phyloP scores from a whole-genome alignment of 2,797 vertebrate genomes.

The Chaenodraco wilsoni region DNA sequence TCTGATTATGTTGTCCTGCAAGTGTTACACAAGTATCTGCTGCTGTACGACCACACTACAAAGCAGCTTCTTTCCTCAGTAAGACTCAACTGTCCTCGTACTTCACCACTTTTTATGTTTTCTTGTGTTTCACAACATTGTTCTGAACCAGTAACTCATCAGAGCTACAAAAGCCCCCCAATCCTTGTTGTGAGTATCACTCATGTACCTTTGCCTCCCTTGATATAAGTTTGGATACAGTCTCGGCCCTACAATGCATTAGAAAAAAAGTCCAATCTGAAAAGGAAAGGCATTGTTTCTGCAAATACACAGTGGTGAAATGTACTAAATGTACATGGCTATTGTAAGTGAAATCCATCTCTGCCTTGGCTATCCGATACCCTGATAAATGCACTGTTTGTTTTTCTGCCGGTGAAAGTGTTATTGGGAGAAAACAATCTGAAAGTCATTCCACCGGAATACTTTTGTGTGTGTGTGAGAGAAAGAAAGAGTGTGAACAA shows the following conservation, averaged over 20 bases:
- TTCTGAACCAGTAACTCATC: constrained; percentile 10
- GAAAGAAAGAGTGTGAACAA: neutral
- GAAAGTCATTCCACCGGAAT: constrained; percentile 69
- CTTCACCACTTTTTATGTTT: too few relatives aligned
- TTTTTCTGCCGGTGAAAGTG: constrained; percentile 54
- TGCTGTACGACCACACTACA: too few relatives aligned
- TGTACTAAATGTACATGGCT: constrained; percentile 40
- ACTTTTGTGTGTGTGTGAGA: constrained; percentile 24
- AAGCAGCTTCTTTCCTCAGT: too few relatives aligned
- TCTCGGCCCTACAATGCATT: constrained; percentile 4
- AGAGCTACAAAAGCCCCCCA: constrained; percentile 6
- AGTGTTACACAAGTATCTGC: too few relatives aligned
- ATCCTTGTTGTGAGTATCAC: constrained; percentile 10
- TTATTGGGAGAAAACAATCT: constrained; percentile 64
- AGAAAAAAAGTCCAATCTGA: constrained; percentile 2
- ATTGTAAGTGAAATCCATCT: constrained; percentile 62
- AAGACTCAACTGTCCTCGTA: too few relatives aligned
- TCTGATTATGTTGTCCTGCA: too few relatives aligned
- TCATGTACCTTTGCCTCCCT: constrained; percentile 3
- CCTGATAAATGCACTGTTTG: constrained; percentile 64
- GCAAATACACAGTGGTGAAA: constrained; percentile 52
- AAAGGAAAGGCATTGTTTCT: constrained; percentile 30
- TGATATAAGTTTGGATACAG: constrained; percentile 15
- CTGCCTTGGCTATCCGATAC: constrained; percentile 58
- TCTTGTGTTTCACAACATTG: constrained; percentile 10